Evolutionary conservation across 2,797 vertebrate species (phyloP).

Genomic region (Loris lydekkerianus): DNA sequence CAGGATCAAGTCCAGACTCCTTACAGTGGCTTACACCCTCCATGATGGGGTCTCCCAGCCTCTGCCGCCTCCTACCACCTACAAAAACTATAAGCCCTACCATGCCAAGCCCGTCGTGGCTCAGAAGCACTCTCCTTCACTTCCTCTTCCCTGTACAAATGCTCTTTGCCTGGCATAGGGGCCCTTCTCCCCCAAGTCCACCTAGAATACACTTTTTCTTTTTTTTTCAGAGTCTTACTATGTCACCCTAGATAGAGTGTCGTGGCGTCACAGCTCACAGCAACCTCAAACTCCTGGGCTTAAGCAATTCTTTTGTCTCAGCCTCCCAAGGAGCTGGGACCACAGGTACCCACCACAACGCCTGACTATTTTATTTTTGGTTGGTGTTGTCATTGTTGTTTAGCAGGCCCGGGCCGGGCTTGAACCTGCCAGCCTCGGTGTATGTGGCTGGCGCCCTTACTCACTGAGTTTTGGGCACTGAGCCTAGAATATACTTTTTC

Average conservation of each 20-base stretch:
- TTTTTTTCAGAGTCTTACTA: neutral
- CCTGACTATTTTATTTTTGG: no score
- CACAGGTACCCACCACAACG: no score
- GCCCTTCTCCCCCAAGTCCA: neutral
- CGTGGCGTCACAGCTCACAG: no score
- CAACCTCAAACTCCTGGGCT: no score
- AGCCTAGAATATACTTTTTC: neutral
- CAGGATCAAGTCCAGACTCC: neutral
- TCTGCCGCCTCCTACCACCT: neutral
- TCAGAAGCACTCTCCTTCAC: neutral
- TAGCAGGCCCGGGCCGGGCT: no score
- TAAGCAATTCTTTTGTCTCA: no score
- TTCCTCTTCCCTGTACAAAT: neutral
- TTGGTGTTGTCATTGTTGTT: no score
- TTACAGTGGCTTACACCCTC: accelerated
- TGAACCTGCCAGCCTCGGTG: no score
- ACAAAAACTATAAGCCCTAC: neutral
- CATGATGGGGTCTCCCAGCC: neutral
- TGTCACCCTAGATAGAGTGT: no score
- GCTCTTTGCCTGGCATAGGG: neutral
- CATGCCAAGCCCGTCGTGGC: accelerated
- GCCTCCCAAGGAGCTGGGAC: no score
- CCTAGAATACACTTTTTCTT: neutral
- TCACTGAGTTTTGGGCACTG: no score
- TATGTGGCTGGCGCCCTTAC: no score